Percentiles rank a stretch among this genome's conserved stretches.
These are phyloP conservation scores for Sebastes trivittatus DNA, from an alignment of 2,797 vertebrate genomes.

Conservation along the genomic window DNA sequence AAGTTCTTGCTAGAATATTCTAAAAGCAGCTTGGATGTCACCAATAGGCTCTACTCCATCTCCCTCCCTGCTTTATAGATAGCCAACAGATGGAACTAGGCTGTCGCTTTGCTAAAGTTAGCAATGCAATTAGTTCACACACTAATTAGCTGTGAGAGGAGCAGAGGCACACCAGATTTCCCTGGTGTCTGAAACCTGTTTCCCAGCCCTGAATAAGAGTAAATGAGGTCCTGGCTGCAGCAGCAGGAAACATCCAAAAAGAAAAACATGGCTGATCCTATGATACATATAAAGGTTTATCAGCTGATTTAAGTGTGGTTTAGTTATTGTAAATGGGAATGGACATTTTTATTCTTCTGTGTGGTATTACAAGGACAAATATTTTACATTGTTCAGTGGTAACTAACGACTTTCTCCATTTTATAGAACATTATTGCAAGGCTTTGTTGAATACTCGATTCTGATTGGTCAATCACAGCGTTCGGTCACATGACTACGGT, in stretches of 20 bases:
- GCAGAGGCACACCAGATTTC: conserved; percentile 69
- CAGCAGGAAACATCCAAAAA: conserved; percentile 42
- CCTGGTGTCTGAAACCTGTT: conserved; percentile 67
- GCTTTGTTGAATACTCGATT: no score
- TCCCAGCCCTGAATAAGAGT: conserved; percentile 63
- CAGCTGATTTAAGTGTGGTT: neutral
- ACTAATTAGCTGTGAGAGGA: conserved; percentile 82
- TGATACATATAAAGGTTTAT: conserved; percentile 11
- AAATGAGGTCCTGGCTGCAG: conserved; percentile 71
- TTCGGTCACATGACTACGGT: no score
- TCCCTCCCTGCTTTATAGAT: conserved; percentile 55
- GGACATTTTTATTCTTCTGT: neutral
- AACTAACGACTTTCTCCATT: neutral
- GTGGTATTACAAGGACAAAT: neutral
- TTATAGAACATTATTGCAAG: neutral
- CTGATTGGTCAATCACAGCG: no score
- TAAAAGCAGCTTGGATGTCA: conserved; percentile 50
- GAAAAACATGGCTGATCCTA: conserved; percentile 23
- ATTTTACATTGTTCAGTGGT: neutral
- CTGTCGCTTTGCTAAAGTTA: conserved; percentile 81
- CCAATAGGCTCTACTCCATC: conserved; percentile 23
- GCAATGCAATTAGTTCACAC: conserved; percentile 83
- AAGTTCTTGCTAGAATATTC: conserved; percentile 48
- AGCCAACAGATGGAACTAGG: conserved; percentile 73
- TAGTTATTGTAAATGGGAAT: no score